phyloP scores from a whole-genome alignment of 1,140 invertebrate genomes.

The Tetranychus urticae region DNA sequence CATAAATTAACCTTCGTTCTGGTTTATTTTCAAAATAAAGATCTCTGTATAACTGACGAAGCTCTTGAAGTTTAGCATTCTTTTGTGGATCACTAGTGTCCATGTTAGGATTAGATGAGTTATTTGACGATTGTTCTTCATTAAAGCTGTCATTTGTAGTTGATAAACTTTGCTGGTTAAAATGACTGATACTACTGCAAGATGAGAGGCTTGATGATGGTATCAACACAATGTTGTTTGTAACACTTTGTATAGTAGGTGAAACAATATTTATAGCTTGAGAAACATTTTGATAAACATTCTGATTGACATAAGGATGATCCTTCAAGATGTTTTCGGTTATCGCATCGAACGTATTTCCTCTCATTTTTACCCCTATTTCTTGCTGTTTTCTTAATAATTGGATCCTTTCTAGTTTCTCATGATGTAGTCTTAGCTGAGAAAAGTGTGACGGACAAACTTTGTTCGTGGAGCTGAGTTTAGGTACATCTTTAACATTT shows the following conservation, averaged over 20 bases:
- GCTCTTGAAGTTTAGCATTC: background rate
- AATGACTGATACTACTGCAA: no score
- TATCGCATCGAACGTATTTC: no score
- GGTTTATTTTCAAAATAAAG: constrained; percentile 1
- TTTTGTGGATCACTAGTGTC: no score
- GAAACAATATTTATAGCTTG: background rate
- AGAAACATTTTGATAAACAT: no score
- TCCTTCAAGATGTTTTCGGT: no score
- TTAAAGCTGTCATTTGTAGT: no score
- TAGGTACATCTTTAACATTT: no score
- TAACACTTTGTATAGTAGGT: background rate
- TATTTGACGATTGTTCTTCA: no score
- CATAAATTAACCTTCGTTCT: background rate
- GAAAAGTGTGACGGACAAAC: background rate
- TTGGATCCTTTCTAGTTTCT: background rate
- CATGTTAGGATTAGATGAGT: no score
- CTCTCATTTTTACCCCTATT: no score
- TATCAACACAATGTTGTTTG: background rate
- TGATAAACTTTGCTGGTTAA: no score
- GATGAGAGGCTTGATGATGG: background rate
- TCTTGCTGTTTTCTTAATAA: background rate
- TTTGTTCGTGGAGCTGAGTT: background rate
- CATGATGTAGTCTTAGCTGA: background rate
- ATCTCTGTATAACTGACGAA: background rate
- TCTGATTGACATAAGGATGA: no score